Evolutionary conservation across 2,797 vertebrate genomes (phyloP), one percentile per base, ranked within the genome.

Genomic region (Spinus pinus): DNA sequence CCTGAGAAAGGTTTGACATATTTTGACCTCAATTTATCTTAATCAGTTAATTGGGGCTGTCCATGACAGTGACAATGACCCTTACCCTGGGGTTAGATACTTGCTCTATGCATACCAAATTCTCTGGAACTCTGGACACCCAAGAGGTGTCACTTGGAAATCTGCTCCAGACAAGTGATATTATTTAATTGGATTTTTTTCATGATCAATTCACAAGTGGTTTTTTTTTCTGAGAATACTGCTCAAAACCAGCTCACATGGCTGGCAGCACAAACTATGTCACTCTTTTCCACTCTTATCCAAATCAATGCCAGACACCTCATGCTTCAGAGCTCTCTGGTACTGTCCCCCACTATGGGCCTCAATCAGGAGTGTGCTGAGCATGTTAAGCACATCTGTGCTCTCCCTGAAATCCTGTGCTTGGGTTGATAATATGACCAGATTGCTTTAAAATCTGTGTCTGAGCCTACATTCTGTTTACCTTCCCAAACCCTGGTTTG

Each of bases 271-370:
- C 47, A 60, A 23, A 6, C 35, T 4, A 1, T 6, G 22, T 47
- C 37, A 39, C 6, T 65, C 35, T 75, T 67, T 35, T 30, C 33
- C 28, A 14, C 17, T 58, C 35, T n/a, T 21, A 57, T 7, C 20
- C 71, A 60, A 35, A 67, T 6, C 51, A 60, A 6, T 28, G 14
- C 9, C 49, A 70, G 37, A 22, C 27, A 24, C 4, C 12, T 33
- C 16, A 22, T 51, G 19, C 33, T 73, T 67, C 46, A 39, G 71
- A 69, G 20, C 11, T 72, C 54, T 54, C 11, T 37, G 56, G 4
- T 31, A 4, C n/a, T 42, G 46, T n/a, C 19, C 22, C 18, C 15
- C 3, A 2, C 44, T 9, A 6, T 1, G 14, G 25, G 47, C 37
- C 15, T 12, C 35, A 18, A 14, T 17, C 23, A 30, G 28, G 39